These are phyloP conservation scores for Rhopilema esculentum DNA, from an alignment of 30 jellyfish, hydroid and myxozoan species.

Conservation along the genomic window DNA sequence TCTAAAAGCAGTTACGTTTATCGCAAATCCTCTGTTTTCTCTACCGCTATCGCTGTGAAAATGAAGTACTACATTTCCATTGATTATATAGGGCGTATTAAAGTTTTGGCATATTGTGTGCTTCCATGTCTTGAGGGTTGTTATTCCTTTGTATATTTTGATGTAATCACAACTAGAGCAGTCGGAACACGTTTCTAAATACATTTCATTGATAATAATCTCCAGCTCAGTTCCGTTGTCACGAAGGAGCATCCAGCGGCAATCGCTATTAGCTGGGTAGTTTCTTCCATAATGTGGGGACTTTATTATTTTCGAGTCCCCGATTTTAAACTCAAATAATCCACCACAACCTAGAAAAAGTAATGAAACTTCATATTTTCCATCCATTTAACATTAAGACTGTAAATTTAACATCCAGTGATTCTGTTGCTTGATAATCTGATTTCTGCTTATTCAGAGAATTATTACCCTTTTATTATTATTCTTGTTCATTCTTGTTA, in stretches of 20 bases:
- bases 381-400: no score
- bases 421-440: no score
- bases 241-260: constrained; percentile 47
- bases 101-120: neutral
- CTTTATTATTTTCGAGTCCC: constrained; percentile 5
- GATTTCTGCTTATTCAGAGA: no score
- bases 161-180: constrained; percentile 25
- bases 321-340: neutral
- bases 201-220: neutral
- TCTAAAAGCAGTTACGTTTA: constrained; percentile 20
- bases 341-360: constrained; percentile 51
- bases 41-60: constrained; percentile 2
- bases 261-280: constrained; percentile 16
- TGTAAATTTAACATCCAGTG: no score
- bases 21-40: neutral
- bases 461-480: no score
- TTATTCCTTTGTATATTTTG: neutral
- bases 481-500: no score
- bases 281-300: constrained; percentile 19
- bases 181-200: neutral
- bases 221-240: constrained; percentile 10
- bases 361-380: neutral
- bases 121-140: neutral
- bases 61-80: constrained; percentile 11
- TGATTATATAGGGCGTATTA: neutral